Conservation (phyloP, 2,888 invertebrate species). For the Drosophila pseudotakahashii region DNA sequence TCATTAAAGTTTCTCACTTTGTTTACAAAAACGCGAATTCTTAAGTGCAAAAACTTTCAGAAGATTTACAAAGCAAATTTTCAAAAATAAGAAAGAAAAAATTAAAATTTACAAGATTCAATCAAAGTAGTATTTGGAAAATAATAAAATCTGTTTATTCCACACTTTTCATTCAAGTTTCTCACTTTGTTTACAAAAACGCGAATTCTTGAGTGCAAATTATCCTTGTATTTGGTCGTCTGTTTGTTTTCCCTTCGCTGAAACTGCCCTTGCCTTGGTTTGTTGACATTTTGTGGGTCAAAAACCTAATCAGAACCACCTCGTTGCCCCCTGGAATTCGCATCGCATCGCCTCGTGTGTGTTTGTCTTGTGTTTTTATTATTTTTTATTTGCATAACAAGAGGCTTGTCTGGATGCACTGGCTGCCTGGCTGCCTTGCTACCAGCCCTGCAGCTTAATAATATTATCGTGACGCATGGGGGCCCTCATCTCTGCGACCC, state of each 20-base stretch:
- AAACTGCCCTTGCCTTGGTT: conserved; percentile 15
- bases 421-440: neutral
- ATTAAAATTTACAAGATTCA: too few relatives aligned
- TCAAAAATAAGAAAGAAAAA: too few relatives aligned
- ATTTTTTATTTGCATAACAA: conserved; percentile 19
- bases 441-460: conserved; percentile 8
- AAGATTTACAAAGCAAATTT: too few relatives aligned
- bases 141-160: too few relatives aligned
- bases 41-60: neutral
- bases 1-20: neutral
- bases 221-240: neutral
- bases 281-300: conserved; percentile 32
- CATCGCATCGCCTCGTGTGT: neutral
- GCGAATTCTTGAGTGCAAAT: neutral
- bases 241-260: conserved; percentile 2
- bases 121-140: too few relatives aligned
- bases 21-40: neutral
- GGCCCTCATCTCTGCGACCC: conserved; percentile 1
- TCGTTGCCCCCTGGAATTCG: neutral
- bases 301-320: conserved; percentile 22
- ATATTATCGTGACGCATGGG: conserved; percentile 29
- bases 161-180: neutral
- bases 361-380: conserved; percentile 11
- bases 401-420: conserved; percentile 11
- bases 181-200: neutral